Percentiles rank a stretch among this genome's conserved stretches.
Conservation (phyloP, 2,113 vertebrate species). For the Spheniscus mendiculus region DNA sequence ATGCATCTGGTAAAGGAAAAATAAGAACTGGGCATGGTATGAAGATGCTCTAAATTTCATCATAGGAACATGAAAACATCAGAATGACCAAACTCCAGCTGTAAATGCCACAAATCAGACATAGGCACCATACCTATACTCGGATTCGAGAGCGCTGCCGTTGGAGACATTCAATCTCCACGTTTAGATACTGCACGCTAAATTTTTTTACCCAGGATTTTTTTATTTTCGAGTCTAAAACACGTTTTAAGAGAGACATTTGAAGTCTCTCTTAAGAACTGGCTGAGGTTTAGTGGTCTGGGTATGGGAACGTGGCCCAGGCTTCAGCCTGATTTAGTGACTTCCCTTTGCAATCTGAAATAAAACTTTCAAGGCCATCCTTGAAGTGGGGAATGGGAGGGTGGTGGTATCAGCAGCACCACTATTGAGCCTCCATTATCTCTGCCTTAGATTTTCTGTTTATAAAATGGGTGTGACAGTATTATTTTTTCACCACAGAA, state of each 20-base stretch:
- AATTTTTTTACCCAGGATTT: background rate
- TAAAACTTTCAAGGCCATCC: background rate
- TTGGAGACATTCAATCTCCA: background rate
- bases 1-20: background rate
- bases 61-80: background rate
- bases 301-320: background rate
- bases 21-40: background rate
- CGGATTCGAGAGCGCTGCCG: background rate
- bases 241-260: background rate
- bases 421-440: background rate
- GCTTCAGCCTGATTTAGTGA: background rate
- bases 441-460: background rate
- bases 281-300: background rate
- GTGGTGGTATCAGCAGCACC: background rate
- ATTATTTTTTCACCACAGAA: conserved; percentile 59
- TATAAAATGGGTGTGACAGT: conserved; percentile 22
- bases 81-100: background rate
- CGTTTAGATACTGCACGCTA: background rate
- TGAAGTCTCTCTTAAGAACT: background rate
- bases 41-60: background rate
- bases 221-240: background rate
- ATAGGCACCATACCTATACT: background rate
- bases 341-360: background rate
- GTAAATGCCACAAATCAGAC: background rate
- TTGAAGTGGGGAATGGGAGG: background rate